These are phyloP conservation scores for Drosophila pandora DNA, from an alignment of 1,140 invertebrate species.

Conservation along the genomic window DNA sequence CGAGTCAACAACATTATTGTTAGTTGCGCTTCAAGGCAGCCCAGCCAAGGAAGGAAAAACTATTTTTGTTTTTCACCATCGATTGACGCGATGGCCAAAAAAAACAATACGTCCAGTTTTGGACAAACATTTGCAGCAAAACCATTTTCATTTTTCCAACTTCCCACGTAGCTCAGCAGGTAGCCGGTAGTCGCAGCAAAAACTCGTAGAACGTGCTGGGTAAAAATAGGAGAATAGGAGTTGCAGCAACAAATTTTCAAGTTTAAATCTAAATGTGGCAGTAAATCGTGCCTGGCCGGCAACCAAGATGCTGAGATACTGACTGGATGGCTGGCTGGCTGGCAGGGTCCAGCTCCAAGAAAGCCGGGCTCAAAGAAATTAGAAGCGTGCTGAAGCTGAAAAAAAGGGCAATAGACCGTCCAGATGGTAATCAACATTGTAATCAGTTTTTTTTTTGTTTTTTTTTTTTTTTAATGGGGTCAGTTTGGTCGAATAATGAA, in stretches of 20 bases:
- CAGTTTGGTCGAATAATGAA: constrained; percentile 42
- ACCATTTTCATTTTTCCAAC: constrained; percentile 31
- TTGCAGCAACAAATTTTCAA: constrained; percentile 59
- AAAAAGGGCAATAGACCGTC: constrained; percentile 20
- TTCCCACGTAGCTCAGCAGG: constrained; percentile 63
- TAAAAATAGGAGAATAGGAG: constrained; percentile 28
- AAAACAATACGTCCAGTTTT: constrained; percentile 44
- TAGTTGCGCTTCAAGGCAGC: constrained; percentile 48
- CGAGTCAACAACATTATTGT: constrained; percentile 34
- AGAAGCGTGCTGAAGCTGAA: constrained; percentile 45
- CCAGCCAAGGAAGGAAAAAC: constrained; percentile 6
- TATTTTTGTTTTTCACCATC: constrained; percentile 35
- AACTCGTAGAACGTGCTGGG: constrained; percentile 60
- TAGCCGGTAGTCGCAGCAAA: constrained; percentile 53
- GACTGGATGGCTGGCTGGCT: constrained; percentile 20
- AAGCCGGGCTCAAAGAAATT: constrained; percentile 24
- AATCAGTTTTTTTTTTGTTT: constrained; percentile 31
- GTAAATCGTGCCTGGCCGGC: constrained; percentile 53
- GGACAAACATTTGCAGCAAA: constrained; percentile 40
- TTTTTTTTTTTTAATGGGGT: constrained; percentile 26
- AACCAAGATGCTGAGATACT: constrained; percentile 19
- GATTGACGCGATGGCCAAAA: constrained; percentile 21
- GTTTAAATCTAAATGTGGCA: constrained; percentile 67
- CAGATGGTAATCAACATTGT: constrained; percentile 30
- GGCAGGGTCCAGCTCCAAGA: constrained; percentile 18